Conservation (phyloP, 2,113 vertebrate genomes). For the Dryoscopus gambensis region DNA sequence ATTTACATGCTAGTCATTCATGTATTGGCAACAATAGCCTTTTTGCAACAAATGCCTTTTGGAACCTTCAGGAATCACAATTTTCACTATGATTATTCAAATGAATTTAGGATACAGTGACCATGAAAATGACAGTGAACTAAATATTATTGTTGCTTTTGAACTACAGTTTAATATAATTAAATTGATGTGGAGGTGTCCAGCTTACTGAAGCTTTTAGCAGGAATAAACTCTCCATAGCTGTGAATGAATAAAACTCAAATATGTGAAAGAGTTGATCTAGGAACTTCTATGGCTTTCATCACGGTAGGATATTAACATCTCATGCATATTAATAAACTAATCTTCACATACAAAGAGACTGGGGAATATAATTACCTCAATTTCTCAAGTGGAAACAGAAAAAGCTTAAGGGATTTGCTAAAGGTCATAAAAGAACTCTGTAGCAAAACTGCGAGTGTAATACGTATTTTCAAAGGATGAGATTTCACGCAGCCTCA, state of each 20-base stretch:
- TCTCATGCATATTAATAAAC: slow-evolving; percentile 19
- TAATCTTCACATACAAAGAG: not conserved
- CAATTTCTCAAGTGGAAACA: not conserved
- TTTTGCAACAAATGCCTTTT: not conserved
- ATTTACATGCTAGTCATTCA: not conserved
- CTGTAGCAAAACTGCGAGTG: not conserved
- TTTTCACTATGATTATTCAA: not conserved
- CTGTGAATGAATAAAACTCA: not conserved
- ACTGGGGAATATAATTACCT: not conserved
- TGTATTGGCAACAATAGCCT: not conserved
- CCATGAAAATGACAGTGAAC: not conserved
- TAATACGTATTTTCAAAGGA: not conserved
- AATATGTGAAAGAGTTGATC: not conserved
- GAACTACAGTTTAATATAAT: not conserved
- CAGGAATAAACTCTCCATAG: not conserved
- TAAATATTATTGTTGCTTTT: not conserved
- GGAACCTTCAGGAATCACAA: not conserved
- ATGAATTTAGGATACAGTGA: not conserved
- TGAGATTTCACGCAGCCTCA: not conserved
- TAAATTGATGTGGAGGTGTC: not conserved
- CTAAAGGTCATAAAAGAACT: not conserved
- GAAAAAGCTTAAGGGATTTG: not conserved
- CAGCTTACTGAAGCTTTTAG: not conserved
- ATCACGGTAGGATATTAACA: not conserved
- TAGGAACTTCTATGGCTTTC: not conserved